These are phyloP conservation scores for Dolichoris vasculosae DNA, from an alignment of 1,140 invertebrate genomes.

Conservation along the genomic window DNA sequence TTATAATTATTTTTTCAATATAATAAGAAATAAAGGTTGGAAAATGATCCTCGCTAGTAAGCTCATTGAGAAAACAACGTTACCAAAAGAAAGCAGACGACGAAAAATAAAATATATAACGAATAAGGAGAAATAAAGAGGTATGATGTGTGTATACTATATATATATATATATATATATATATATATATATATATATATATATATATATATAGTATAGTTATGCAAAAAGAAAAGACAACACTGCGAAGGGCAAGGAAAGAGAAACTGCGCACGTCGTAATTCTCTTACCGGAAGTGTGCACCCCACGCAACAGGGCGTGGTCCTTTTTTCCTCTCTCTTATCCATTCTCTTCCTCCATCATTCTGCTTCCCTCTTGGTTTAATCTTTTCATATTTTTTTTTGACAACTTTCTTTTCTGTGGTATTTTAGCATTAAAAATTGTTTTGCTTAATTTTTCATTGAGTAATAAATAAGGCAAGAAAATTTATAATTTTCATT, in stretches of 20 bases:
- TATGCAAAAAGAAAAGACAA: constrained; percentile 6
- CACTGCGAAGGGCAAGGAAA: constrained; percentile 29
- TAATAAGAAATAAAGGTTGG: background rate
- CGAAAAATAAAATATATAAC: constrained; percentile 6
- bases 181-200: no score
- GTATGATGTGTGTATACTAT: no score
- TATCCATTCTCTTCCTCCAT: constrained; percentile 26
- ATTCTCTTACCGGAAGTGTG: constrained; percentile 59
- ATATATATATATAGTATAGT: background rate
- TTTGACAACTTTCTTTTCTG: background rate
- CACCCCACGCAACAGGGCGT: constrained; percentile 62
- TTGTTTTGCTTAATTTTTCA: background rate
- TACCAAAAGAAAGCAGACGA: background rate
- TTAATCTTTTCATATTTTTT: background rate
- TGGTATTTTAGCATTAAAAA: background rate
- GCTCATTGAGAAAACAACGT: background rate
- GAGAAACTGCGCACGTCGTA: constrained; percentile 49
- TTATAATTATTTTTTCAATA: background rate
- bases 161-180: no score
- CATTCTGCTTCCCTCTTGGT: background rate
- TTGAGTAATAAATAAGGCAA: no score
- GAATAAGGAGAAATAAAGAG: background rate
- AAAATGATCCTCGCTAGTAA: background rate
- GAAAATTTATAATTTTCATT: no score
- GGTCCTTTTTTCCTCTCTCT: constrained; percentile 53